phyloP scores from a whole-genome alignment of 2,797 vertebrate species.

The Atherinosoma microstoma region DNA sequence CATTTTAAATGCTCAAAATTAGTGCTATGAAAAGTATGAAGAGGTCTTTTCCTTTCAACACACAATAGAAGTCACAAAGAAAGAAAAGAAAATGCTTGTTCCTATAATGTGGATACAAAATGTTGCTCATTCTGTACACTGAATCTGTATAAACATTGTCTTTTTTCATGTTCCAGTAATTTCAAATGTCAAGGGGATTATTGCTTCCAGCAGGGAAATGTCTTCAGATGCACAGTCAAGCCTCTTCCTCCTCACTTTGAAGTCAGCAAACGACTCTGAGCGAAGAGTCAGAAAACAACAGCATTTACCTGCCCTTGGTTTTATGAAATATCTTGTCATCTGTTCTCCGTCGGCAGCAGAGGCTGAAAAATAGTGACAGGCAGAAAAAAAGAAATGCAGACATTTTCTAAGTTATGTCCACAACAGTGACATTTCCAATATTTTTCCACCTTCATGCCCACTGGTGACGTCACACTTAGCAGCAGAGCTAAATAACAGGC shows the following conservation, averaged over 20 bases:
- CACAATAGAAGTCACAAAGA: conserved; percentile 48
- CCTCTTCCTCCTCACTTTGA: conserved; percentile 70
- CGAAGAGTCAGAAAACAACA: conserved; percentile 55
- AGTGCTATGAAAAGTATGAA: conserved; percentile 33
- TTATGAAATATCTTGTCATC: conserved; percentile 61
- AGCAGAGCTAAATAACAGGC: conserved; percentile 57
- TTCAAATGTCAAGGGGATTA: conserved; percentile 75
- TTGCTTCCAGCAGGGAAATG: conserved; percentile 67
- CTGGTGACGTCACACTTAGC: conserved; percentile 51
- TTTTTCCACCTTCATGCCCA: conserved; percentile 36
- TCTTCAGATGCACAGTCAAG: conserved; percentile 72
- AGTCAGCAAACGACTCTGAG: conserved; percentile 67
- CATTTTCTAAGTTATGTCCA: conserved; percentile 45
- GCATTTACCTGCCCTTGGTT: conserved; percentile 66
- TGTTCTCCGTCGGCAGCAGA: conserved; percentile 49
- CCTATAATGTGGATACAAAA: conserved; percentile 73
- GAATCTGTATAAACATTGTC: conserved; percentile 79
- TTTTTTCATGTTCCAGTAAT: conserved; percentile 79
- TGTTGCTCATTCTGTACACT: conserved; percentile 73
- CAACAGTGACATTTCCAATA: conserved; percentile 72
- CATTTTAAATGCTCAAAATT: conserved; percentile 51
- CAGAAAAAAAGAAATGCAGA: conserved; percentile 38
- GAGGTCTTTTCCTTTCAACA: conserved; percentile 42
- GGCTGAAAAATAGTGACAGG: conserved; percentile 33
- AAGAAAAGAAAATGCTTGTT: conserved; percentile 64